Evolutionary conservation across 2,888 invertebrate genomes (phyloP), one percentile per base, ranked within the genome.

Genomic region (Acholoe squamosa): DNA sequence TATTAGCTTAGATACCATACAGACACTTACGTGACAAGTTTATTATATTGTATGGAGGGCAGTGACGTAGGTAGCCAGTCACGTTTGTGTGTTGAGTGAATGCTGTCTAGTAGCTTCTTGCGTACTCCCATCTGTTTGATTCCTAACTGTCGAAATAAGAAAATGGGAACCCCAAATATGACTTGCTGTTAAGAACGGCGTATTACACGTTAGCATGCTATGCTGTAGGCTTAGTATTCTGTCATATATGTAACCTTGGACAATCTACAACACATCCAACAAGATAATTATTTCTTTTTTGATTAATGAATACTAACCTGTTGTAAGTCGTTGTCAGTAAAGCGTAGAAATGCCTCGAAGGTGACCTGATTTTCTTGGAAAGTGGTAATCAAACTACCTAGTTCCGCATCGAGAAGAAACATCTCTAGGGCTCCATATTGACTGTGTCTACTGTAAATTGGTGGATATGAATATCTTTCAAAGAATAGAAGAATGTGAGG

Each of bases 11-110:
- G n/a, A n/a, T n/a, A n/a, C n/a, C n/a, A n/a, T n/a, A n/a, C 3
- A 19, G 33, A 25, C 5, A 84, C 92, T 84, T 92, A 95, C 95
- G 93, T 95, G 76, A 96, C 92, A 61, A 94, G 92, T 91, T 94
- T 94, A 91, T 94, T 94, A 91, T 93, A 94, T 19, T 94, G 94
- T 84, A 95, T 90, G 33, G 94, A 92, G 0, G 95, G 94, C 3
- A 96, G 93, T 91, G 96, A 96, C 12, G 94, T 93, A 14, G 94
- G 94, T 91, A 96, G 94, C 96, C 96, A 96, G 56, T 95, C 95
- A 90, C 95, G 95, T 92, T 94, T 96, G 93, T 96, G 96, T 3
- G 96, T 95, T 54, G 94, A 94, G 51, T 94, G 94, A 33, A 96
- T 94, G 10, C 95, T 95, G 91, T 96, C 95, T 34, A 96, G 92